Evolutionary conservation across 2,888 invertebrate species (phyloP), one percentile per base, ranked within the genome.

Genomic region (Neoscelio sp.): DNA sequence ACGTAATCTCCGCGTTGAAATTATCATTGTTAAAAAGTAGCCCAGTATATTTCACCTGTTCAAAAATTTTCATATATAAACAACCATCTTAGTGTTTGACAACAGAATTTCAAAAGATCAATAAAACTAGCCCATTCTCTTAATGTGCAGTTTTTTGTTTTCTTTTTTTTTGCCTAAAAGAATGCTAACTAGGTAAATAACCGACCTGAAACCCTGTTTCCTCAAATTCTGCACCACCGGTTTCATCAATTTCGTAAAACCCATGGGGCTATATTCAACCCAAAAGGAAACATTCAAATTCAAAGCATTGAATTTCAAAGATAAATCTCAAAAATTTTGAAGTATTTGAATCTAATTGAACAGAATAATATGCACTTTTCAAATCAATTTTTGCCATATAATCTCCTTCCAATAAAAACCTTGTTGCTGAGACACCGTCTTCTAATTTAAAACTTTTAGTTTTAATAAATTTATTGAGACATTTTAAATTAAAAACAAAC

Each of bases 401-500:
- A 23, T 65, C 44, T 6, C 10, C 40, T 18, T 26, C 1, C 4
- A 8, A 18, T 6, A 77, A 7, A 18, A 70, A 13, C 12, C 33
- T 64, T 2, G 2, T 15, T 8, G 46, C 67, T 4, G 70, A 33
- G 1, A 65, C 10, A 3, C 38, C 12, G 33, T 78, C 74, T 30
- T 78, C 62, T 0, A 74, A 3, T 28, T 78, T 78, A 35, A 73
- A 78, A 20, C 12, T 40, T 28, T 68, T 38, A 0, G 38, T 15
- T 6, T 62, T 15, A 8, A 74, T 50, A 35, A 75, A 78, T 2
- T 26, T 40, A 38, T 78, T 78, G 4, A 78, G 8, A 7, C 26
- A 17, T 58, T 78, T 78, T 7, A 70, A 46, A 42, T 78, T 73
- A n/a, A 74, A 12, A 0, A 78, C 68, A 18, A 78, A 74, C 68